Evolutionary conservation across 2,113 vertebrate species (phyloP).

Genomic region (Poeciliopsis retropinna): DNA sequence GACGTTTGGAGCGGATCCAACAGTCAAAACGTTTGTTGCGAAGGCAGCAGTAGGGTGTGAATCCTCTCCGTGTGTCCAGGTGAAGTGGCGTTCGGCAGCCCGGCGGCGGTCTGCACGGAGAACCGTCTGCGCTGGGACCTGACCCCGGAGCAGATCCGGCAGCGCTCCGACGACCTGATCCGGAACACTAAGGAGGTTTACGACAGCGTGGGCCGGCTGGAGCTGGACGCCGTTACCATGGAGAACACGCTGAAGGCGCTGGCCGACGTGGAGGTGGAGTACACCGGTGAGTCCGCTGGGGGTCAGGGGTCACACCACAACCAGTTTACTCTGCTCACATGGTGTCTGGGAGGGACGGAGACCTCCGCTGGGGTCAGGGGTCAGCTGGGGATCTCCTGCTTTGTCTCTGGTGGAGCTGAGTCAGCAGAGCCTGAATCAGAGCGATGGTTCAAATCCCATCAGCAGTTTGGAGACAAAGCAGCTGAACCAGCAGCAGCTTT

Average conservation of each 20-base stretch:
- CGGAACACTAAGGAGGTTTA: conserved; percentile 88
- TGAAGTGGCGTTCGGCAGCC: conserved; percentile 76
- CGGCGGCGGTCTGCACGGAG: conserved; percentile 37
- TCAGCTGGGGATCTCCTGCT: neutral
- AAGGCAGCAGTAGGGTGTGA: neutral
- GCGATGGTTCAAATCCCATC: conserved; percentile 55
- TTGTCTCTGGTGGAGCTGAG: conserved; percentile 50
- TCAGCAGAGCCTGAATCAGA: conserved; percentile 49
- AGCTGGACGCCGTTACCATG: conserved; percentile 79
- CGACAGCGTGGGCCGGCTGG: conserved; percentile 86
- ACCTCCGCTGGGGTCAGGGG: too few species aligned
- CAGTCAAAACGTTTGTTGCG: too few species aligned
- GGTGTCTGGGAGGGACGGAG: neutral
- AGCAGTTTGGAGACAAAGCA: conserved; percentile 75
- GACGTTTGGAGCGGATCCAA: too few species aligned
- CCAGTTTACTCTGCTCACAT: too few species aligned
- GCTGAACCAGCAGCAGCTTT: conserved; percentile 55
- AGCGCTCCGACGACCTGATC: conserved; percentile 82
- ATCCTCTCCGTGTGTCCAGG: conserved; percentile 61
- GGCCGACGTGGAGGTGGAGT: conserved; percentile 91
- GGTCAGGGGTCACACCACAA: too few species aligned
- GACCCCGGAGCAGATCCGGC: conserved; percentile 82
- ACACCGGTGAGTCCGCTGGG: conserved; percentile 83
- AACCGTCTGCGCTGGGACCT: conserved; percentile 91
- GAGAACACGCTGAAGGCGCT: conserved; percentile 90